A percentile compares a stretch with the other conserved stretches of the same genome.
These are phyloP conservation scores for Lasioglossum pauxillum DNA, from an alignment of 2,888 invertebrate species.

Conservation along the genomic window DNA sequence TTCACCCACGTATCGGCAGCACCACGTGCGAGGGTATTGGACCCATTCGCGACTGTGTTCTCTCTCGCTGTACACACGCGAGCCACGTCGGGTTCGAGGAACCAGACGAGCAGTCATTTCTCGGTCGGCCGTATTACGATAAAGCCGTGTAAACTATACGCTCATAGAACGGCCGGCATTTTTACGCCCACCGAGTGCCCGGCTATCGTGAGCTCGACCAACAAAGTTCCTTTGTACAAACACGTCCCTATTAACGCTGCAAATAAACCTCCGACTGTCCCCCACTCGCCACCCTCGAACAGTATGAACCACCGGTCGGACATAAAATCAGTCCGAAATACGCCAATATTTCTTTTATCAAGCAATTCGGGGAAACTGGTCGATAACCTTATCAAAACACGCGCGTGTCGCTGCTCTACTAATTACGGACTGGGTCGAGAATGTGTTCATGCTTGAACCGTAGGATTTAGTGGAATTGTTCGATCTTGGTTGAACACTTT, in stretches of 20 bases:
- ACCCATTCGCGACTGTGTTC: slow-evolving; percentile 39
- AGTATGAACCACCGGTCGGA: neutral
- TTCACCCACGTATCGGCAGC: slow-evolving; percentile 50
- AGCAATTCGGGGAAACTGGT: neutral
- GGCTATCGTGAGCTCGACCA: neutral
- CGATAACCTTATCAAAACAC: neutral
- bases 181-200: slow-evolving; percentile 41
- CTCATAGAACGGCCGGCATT: slow-evolving; percentile 34
- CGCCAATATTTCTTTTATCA: neutral
- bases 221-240: neutral
- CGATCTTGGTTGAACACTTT: neutral
- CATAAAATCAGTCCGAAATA: neutral
- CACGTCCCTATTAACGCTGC: neutral
- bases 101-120: slow-evolving; percentile 52
- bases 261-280: neutral
- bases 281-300: neutral
- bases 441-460: neutral
- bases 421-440: neutral
- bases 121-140: slow-evolving; percentile 54
- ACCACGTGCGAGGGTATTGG: slow-evolving; percentile 57
- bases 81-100: slow-evolving; percentile 54
- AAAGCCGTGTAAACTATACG: slow-evolving; percentile 52
- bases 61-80: slow-evolving; percentile 42
- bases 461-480: neutral
- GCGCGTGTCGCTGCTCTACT: neutral